phyloP scores from a whole-genome alignment of 2,888 invertebrate species.

The Automeris io region DNA sequence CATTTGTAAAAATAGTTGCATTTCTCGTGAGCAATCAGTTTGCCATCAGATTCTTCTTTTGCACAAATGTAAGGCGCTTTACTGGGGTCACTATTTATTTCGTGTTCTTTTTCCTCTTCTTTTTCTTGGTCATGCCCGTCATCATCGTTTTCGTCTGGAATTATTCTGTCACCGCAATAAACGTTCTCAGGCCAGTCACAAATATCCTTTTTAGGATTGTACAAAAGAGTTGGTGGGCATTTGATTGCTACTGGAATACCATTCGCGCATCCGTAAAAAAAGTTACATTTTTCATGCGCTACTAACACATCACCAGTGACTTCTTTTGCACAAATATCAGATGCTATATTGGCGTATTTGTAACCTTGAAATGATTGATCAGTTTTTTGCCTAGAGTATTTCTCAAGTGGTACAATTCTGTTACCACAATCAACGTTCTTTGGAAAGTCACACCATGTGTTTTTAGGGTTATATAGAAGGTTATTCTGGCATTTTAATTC shows the following conservation, averaged over 20 bases:
- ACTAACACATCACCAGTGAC: conserved; percentile 17
- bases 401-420: conserved; percentile 16
- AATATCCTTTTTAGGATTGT: conserved; percentile 21
- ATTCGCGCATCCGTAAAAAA: conserved; percentile 27
- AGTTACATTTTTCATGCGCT: conserved; percentile 28
- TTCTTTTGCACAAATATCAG: conserved; percentile 13
- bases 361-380: no score
- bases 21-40: conserved; percentile 2
- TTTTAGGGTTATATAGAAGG: conserved; percentile 27
- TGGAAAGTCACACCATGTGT: conserved; percentile 33
- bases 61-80: conserved; percentile 5
- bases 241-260: conserved; percentile 19
- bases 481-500: conserved; percentile 16
- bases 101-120: background rate
- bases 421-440: conserved; percentile 31
- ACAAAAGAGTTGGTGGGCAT: conserved; percentile 26
- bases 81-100: background rate
- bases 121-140: background rate
- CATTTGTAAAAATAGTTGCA: conserved; percentile 9
- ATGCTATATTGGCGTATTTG: conserved; percentile 16
- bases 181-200: conserved; percentile 36
- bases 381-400: background rate
- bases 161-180: conserved; percentile 24
- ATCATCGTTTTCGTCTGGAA: conserved; percentile 9
- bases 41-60: conserved; percentile 1